Conservation (phyloP, 1,140 invertebrate genomes). For the Bilobella aurantiaca region DNA sequence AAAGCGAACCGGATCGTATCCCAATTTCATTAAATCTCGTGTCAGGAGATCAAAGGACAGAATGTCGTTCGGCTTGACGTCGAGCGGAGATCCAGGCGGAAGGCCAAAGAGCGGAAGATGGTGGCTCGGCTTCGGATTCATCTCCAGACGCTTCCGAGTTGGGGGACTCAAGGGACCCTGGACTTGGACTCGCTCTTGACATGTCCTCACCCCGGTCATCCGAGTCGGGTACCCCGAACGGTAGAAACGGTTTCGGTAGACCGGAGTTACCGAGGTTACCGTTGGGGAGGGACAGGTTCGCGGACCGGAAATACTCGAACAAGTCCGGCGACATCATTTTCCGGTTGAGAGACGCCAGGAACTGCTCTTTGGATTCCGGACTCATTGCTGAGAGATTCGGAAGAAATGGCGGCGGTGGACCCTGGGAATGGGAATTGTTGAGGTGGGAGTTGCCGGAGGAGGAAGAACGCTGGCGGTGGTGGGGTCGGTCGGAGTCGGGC, state of each 20-base stretch:
- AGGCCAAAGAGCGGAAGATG: constrained; percentile 29
- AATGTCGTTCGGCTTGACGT: constrained; percentile 33
- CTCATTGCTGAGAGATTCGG: constrained; percentile 27
- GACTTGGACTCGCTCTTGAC: constrained; percentile 22
- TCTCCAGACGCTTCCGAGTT: constrained; percentile 33
- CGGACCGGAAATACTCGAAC: constrained; percentile 31
- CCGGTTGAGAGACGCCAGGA: constrained; percentile 28
- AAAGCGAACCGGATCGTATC: constrained; percentile 32
- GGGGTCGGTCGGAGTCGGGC: constrained; percentile 18
- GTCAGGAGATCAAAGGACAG: constrained; percentile 33
- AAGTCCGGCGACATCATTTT: constrained; percentile 30
- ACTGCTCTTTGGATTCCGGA: constrained; percentile 32
- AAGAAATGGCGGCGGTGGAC: constrained; percentile 18
- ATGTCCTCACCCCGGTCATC: no score
- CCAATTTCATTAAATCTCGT: constrained; percentile 32
- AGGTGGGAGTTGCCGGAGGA: constrained; percentile 12
- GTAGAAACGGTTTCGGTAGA: no score
- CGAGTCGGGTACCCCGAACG: no score
- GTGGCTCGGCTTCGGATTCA: constrained; percentile 27
- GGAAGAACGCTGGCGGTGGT: constrained; percentile 7
- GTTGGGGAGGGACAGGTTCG: constrained; percentile 4
- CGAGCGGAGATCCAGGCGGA: constrained; percentile 33
- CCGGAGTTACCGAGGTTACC: no score
- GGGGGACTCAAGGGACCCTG: constrained; percentile 33
- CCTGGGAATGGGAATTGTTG: not conserved